A percentile compares a stretch with the other conserved stretches of the same genome.
phyloP scores from a whole-genome alignment of 2,797 vertebrate species.

The Lacerta viridis region DNA sequence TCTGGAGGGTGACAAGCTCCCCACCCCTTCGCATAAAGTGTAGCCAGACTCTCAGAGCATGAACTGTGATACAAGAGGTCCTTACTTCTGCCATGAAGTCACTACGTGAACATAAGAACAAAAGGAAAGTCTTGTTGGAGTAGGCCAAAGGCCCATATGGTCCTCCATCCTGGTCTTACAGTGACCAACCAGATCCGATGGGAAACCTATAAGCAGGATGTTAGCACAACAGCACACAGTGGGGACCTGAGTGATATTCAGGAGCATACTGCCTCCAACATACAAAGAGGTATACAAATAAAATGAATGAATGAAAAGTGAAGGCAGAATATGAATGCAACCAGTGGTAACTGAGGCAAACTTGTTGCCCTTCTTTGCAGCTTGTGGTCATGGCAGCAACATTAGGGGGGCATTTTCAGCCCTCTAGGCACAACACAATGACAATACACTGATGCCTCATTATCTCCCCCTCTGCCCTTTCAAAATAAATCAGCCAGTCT shows the following conservation, averaged over 20 bases:
- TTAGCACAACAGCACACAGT: no score
- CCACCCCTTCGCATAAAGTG: background rate
- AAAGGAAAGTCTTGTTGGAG: no score
- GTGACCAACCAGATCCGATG: no score
- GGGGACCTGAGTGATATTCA: no score
- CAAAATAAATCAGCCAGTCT: background rate
- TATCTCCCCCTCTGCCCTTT: background rate
- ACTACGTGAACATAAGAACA: no score
- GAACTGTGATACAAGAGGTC: background rate
- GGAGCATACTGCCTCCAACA: no score
- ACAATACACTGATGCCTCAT: fast-evolving
- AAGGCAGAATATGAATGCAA: background rate
- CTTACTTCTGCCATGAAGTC: background rate
- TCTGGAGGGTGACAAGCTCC: no score
- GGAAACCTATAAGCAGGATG: no score
- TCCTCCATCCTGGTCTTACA: background rate
- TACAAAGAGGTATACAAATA: no score
- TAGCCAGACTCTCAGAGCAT: background rate
- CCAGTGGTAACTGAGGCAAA: background rate
- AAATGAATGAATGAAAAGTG: no score
- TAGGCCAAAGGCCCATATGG: background rate
- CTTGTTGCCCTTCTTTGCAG: background rate
- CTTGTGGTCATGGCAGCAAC: background rate
- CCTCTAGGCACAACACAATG: no score
- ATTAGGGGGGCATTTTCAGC: background rate